Base-by-base conservation (phyloP, 1,140 invertebrate species). In the Araneus ventricosus region DNA sequence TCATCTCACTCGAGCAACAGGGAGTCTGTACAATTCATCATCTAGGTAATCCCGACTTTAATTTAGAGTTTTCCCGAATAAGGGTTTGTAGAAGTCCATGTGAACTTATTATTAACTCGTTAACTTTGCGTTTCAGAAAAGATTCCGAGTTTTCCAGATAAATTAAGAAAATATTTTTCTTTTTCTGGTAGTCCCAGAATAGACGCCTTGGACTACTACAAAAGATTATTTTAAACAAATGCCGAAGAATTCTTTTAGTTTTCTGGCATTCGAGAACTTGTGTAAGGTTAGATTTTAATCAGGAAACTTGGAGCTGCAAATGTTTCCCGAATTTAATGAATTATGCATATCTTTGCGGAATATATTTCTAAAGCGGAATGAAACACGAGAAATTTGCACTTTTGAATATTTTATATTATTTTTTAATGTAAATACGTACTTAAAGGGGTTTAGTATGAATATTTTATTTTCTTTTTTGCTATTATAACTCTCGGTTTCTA, bases 91-190 rank as follows among this genome's bases (percentile, higher is more conserved):
- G 67, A 75, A 37, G 10, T 75, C 70, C 70, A 37, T 22, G 70
- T 17, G 70, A 75, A 75, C 70, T 75, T 75, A 37, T 75, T 75
- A 75, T 75, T 75, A 37, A 75, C 70, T 75, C 70, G 30, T 75
- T 75, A 75, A 34, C 70, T 75, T 75, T 37, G 34, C 17, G 17
- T 10, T 37, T 75, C 4, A 75, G 70, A 20, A 75, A 34, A 75
- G 70, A 34, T 75, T 67, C 37, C 30, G 0, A 1, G 14, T 75
- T 37, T 75, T 30, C 14, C 20, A 75, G 67, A 75, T 37, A 34
- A 75, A 75, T 75, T 67, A 67, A 67, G 70, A 75, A 34, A 4
- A 3, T 34, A 37, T 75, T 37, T 37, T 75, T 75, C 63, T 67
- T 67, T 7, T 52, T 6, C 30, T 34, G 34, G 34, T 14, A 75